phyloP scores from a whole-genome alignment of 2,888 invertebrate species.

The Eupithecia exiguata region DNA sequence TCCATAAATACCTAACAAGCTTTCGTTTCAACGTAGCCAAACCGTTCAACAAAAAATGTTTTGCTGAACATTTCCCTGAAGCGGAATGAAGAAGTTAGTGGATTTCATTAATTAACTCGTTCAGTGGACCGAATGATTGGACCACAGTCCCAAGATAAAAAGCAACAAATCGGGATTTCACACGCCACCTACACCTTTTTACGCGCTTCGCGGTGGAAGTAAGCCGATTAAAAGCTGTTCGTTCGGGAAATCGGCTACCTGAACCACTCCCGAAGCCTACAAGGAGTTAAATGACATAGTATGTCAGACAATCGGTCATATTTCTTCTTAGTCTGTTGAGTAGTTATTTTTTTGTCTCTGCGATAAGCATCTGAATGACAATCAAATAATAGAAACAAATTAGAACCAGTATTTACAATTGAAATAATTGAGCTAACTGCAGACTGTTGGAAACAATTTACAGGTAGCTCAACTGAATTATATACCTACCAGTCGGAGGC shows the following conservation, averaged over 20 bases:
- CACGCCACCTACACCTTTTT: constrained; percentile 40
- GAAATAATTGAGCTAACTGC: too few relatives aligned
- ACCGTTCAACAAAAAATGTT: constrained; percentile 34
- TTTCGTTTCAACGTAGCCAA: constrained; percentile 22
- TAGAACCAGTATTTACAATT: too few relatives aligned
- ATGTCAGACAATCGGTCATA: too few relatives aligned
- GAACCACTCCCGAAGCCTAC: background rate
- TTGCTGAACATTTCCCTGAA: constrained; percentile 51
- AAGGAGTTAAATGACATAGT: background rate
- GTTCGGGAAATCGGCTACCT: constrained; percentile 15
- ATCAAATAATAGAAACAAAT: too few relatives aligned
- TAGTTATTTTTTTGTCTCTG: too few relatives aligned
- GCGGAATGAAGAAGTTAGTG: constrained; percentile 79
- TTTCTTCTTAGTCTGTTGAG: background rate
- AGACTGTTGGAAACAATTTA: too few relatives aligned
- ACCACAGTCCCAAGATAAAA: constrained; percentile 71
- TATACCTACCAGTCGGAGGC: too few relatives aligned
- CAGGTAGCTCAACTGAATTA: too few relatives aligned
- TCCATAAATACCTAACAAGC: constrained; percentile 16
- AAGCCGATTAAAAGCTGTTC: constrained; percentile 28
- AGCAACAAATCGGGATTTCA: constrained; percentile 76
- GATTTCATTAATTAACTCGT: constrained; percentile 84
- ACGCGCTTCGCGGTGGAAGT: constrained; percentile 27
- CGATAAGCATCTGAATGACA: too few relatives aligned
- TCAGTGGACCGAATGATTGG: constrained; percentile 82